Evolutionary conservation across 2,888 invertebrate genomes (phyloP).

Genomic region (Acanthopleura granulata): DNA sequence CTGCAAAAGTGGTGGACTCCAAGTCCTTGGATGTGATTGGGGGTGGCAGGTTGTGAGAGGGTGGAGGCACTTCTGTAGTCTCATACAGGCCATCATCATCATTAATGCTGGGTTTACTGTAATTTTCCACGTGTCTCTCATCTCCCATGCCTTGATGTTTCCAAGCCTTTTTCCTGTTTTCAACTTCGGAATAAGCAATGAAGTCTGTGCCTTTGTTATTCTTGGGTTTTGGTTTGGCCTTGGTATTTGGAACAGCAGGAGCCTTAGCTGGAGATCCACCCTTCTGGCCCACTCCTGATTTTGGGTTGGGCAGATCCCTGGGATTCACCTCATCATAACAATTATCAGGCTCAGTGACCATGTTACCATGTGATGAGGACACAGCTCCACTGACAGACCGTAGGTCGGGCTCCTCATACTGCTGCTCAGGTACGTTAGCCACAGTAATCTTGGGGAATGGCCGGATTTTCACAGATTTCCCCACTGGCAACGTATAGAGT

Average conservation of each 20-base stretch:
- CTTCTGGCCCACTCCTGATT: slow-evolving; percentile 20
- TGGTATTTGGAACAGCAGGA: background rate
- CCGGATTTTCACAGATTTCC: background rate
- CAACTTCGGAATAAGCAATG: slow-evolving; percentile 31
- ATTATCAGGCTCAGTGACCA: slow-evolving; percentile 27
- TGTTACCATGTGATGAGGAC: slow-evolving; percentile 5
- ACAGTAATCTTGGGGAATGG: background rate
- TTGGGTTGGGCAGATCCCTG: too few species aligned
- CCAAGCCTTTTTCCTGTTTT: slow-evolving; percentile 37
- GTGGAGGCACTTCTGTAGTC: background rate
- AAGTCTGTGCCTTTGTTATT: background rate
- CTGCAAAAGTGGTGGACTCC: background rate
- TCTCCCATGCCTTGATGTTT: slow-evolving; percentile 33
- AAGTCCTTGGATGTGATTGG: background rate
- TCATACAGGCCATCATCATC: too few species aligned
- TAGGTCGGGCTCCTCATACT: background rate
- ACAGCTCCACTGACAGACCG: background rate
- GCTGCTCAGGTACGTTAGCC: background rate
- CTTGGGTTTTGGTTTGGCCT: slow-evolving; percentile 14
- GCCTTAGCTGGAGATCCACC: background rate
- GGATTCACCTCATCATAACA: background rate
- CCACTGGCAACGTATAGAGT: background rate
- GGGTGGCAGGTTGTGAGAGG: background rate
- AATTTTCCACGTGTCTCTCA: slow-evolving; percentile 37
- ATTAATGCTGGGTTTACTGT: slow-evolving; percentile 22